Evolutionary conservation across 2,113 vertebrate species (phyloP).

Genomic region (Poecile atricapillus): DNA sequence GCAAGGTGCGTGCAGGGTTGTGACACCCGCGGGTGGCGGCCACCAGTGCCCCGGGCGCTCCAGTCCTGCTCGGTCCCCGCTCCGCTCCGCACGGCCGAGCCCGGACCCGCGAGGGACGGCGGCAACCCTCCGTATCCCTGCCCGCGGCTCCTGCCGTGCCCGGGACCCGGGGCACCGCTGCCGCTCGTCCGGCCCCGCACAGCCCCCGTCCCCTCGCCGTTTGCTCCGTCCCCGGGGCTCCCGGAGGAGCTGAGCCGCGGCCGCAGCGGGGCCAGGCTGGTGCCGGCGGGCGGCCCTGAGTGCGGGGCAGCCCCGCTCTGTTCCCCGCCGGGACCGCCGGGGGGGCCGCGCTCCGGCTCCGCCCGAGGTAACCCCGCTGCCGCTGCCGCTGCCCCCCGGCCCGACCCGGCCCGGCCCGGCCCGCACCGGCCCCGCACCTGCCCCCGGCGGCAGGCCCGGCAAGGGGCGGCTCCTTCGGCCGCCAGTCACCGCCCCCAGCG

Average conservation of each 20-base stretch:
- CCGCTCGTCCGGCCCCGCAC: not conserved
- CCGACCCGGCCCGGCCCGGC: too few relatives aligned
- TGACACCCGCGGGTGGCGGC: not conserved
- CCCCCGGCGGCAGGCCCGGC: too few relatives aligned
- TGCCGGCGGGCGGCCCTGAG: not conserved
- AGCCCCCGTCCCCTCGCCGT: not conserved
- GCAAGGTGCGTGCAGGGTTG: not conserved
- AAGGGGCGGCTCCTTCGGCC: not conserved
- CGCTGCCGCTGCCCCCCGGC: too few relatives aligned
- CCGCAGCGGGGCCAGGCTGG: not conserved
- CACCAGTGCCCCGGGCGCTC: not conserved
- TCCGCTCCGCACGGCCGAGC: not conserved
- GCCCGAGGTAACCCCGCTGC: too few relatives aligned
- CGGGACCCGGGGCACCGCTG: not conserved
- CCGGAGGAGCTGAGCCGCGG: too few relatives aligned
- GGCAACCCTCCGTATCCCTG: not conserved
- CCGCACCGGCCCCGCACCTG: too few relatives aligned
- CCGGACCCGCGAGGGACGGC: not conserved
- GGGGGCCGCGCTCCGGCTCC: not conserved
- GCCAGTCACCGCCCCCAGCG: constrained; percentile 1
- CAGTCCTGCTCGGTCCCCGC: not conserved
- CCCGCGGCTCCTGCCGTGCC: not conserved
- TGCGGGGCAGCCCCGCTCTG: not conserved
- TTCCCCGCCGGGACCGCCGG: not conserved
- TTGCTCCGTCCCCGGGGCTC: not conserved